Evolutionary conservation across 2,888 invertebrate genomes (phyloP).

Genomic region (Papilio protenor): DNA sequence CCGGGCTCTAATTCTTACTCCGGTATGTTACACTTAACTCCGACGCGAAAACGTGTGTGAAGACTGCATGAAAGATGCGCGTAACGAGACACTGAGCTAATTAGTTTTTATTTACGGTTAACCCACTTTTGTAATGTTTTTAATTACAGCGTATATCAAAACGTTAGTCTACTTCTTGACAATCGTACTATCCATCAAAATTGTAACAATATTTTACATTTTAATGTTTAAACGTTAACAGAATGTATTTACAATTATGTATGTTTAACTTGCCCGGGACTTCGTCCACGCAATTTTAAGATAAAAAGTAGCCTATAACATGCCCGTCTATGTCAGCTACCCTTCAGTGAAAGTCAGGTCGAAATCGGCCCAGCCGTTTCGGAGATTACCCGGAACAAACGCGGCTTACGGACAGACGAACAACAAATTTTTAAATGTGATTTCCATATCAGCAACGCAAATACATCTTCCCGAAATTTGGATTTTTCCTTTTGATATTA

Average conservation of each 20-base stretch:
- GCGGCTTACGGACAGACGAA: too few relatives aligned
- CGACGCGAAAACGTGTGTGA: constrained; percentile 50
- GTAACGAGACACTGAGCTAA: constrained; percentile 57
- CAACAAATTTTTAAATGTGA: too few relatives aligned
- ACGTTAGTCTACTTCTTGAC: constrained; percentile 30
- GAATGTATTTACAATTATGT: not conserved
- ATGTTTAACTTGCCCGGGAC: too few relatives aligned
- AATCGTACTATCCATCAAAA: constrained; percentile 3
- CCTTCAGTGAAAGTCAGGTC: too few relatives aligned
- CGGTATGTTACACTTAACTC: constrained; percentile 44
- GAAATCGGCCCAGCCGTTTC: too few relatives aligned
- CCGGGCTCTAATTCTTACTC: constrained; percentile 45
- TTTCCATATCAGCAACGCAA: too few relatives aligned
- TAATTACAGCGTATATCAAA: constrained; percentile 49
- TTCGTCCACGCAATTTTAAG: too few relatives aligned
- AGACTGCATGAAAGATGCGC: constrained; percentile 59
- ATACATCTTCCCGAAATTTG: too few relatives aligned
- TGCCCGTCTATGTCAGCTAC: too few relatives aligned
- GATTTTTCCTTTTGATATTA: too few relatives aligned
- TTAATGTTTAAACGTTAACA: not conserved
- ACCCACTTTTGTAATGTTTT: constrained; percentile 55
- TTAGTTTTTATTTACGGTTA: constrained; percentile 63
- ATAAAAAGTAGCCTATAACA: too few relatives aligned
- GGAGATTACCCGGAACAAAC: too few relatives aligned
- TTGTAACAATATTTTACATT: constrained; percentile 5